Percentiles rank a stretch among this genome's conserved stretches.
Evolutionary conservation across 2,113 vertebrate genomes (phyloP).

Genomic region (Ellobius talpinus): DNA sequence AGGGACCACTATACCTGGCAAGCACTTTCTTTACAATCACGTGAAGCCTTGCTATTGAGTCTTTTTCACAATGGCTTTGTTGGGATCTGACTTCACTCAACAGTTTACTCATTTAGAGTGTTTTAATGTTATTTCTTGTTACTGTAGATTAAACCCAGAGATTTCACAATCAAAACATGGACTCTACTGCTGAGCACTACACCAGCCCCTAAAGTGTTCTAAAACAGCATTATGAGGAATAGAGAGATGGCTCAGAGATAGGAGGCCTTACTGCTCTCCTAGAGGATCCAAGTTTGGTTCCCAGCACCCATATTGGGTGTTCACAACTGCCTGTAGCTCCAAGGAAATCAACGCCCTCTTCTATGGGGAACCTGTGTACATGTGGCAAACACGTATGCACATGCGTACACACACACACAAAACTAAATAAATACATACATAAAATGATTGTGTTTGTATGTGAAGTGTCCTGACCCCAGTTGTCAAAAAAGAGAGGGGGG

Average conservation of each 20-base stretch:
- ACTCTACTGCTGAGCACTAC: not conserved
- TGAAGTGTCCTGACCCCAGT: not conserved
- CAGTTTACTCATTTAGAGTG: not conserved
- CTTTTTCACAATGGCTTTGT: not conserved
- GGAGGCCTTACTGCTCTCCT: not conserved
- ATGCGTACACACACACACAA: too few relatives aligned
- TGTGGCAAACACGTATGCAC: too few relatives aligned
- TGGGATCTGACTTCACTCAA: not conserved
- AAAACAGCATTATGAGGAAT: not conserved
- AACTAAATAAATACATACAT: not conserved
- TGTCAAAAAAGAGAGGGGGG: not conserved
- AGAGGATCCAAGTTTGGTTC: not conserved
- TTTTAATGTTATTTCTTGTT: not conserved
- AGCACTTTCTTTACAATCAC: not conserved
- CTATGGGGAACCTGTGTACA: not conserved
- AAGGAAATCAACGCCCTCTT: not conserved
- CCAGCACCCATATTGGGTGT: not conserved
- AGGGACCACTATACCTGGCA: not conserved
- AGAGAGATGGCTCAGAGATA: not conserved
- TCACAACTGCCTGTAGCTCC: not conserved
- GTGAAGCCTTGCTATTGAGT: too few relatives aligned
- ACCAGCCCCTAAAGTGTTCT: not conserved
- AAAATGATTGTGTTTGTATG: not conserved
- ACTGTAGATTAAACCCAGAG: not conserved
- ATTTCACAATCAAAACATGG: not conserved